These are phyloP conservation scores for Steatocranus sp. DNA, from an alignment of 2,797 vertebrate species.

Conservation along the genomic window DNA sequence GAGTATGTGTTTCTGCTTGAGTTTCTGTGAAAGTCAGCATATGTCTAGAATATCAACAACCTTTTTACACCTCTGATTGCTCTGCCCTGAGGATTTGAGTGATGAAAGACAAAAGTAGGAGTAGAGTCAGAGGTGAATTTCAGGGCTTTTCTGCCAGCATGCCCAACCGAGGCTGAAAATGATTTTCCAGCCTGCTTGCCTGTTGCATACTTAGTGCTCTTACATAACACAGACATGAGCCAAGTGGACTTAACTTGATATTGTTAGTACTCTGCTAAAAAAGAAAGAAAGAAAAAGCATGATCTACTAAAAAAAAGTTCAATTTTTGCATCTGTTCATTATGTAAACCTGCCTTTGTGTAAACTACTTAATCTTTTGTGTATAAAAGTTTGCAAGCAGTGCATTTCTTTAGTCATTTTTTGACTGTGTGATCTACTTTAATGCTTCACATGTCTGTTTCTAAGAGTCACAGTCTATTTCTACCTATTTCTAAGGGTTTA, in stretches of 20 bases:
- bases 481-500: not conserved
- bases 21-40: not conserved
- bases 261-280: not conserved
- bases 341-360: not conserved
- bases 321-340: not conserved
- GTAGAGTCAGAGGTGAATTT: slow-evolving; percentile 16
- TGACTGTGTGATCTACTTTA: not conserved
- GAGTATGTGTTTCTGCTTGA: not conserved
- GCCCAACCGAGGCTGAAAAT: not conserved
- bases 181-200: not conserved
- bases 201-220: not conserved
- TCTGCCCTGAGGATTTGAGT: slow-evolving; percentile 21
- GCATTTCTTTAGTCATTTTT: not conserved
- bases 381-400: not conserved
- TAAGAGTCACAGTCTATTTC: not conserved
- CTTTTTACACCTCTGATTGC: slow-evolving; percentile 32
- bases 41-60: slow-evolving; percentile 32
- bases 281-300: not conserved
- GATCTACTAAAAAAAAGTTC: not conserved
- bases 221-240: not conserved
- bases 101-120: slow-evolving; percentile 30
- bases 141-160: slow-evolving; percentile 4
- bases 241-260: not conserved
- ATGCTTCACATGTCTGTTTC: not conserved
- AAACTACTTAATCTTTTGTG: not conserved